Conservation (phyloP, 2,888 invertebrate species). For the Eugnorisma glareosa region DNA sequence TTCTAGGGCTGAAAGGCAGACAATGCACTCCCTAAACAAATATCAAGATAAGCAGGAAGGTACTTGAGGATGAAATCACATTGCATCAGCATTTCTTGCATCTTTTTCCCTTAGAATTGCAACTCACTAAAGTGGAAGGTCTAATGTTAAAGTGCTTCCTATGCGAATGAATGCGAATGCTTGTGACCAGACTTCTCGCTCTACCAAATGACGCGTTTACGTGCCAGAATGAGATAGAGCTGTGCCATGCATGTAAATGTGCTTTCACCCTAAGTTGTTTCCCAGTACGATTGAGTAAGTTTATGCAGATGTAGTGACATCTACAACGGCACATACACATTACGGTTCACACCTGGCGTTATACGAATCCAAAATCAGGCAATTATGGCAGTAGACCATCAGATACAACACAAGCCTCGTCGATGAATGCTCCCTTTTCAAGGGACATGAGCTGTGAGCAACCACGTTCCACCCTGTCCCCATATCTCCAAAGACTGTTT, state of each 20-base stretch:
- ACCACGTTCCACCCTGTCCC: neutral
- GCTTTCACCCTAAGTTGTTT: neutral
- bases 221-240: neutral
- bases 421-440: neutral
- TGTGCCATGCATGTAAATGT: neutral
- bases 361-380: neutral
- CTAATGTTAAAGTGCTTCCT: neutral
- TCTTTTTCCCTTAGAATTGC: neutral
- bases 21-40: neutral
- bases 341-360: neutral
- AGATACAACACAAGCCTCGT: neutral
- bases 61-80: neutral
- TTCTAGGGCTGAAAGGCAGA: neutral
- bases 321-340: neutral
- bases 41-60: neutral
- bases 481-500: neutral
- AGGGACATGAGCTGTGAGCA: neutral
- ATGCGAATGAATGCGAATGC: neutral
- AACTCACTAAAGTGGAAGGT: no score
- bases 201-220: neutral
- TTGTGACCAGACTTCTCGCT: no score
- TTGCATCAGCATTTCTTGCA: neutral
- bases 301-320: neutral
- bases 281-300: neutral
- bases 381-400: neutral